phyloP scores from a whole-genome alignment of 2,888 invertebrate genomes.

The Elegia similella region DNA sequence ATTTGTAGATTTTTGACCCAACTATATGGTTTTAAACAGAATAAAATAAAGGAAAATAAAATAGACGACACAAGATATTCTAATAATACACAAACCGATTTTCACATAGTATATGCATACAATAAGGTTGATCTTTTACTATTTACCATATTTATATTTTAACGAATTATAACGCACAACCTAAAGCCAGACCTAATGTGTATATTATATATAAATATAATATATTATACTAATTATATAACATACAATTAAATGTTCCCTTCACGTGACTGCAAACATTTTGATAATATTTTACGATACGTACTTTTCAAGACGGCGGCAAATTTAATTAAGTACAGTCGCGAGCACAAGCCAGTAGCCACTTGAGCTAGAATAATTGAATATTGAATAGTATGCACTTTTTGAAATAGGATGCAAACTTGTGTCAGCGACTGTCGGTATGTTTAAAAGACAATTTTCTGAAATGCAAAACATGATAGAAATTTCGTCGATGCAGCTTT shows the following conservation, averaged over 20 bases:
- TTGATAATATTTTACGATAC: conserved; percentile 44
- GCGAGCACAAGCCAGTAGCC: conserved; percentile 1
- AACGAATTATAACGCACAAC: conserved; percentile 62
- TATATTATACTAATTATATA: conserved; percentile 17
- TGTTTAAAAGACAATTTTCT: conserved; percentile 44
- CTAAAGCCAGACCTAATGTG: conserved; percentile 44
- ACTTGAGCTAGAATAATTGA: conserved; percentile 7
- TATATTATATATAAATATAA: conserved; percentile 26
- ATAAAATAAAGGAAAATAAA: not conserved
- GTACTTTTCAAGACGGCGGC: conserved; percentile 20
- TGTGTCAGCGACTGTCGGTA: conserved; percentile 37
- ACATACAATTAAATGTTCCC: conserved; percentile 34
- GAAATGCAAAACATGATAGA: conserved; percentile 24
- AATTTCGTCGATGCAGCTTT: conserved; percentile 18
- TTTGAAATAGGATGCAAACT: conserved; percentile 4
- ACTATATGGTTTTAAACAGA: no score
- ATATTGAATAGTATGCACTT: conserved; percentile 6
- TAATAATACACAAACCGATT: not conserved
- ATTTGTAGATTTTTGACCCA: no score
- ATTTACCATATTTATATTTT: conserved; percentile 25
- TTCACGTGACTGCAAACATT: conserved; percentile 36
- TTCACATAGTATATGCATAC: conserved; percentile 12
- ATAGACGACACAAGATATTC: not conserved
- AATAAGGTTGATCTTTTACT: conserved; percentile 17
- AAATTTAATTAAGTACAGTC: conserved; percentile 19